phyloP scores from a whole-genome alignment of 2,113 vertebrate species.

The Nesoenas mayeri region DNA sequence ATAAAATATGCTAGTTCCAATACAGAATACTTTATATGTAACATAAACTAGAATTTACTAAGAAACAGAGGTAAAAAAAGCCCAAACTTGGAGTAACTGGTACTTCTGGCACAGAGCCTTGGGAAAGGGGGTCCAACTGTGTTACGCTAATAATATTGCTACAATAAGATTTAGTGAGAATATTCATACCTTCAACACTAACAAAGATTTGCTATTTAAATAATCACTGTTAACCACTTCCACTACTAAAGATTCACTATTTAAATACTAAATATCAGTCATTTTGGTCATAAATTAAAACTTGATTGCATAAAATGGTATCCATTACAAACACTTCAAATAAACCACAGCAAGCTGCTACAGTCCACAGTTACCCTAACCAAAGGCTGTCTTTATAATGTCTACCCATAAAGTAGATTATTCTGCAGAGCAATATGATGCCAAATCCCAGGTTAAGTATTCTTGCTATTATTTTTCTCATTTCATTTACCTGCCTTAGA shows the following conservation, averaged over 20 bases:
- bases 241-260: neutral
- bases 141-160: neutral
- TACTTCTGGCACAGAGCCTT: neutral
- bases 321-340: neutral
- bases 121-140: neutral
- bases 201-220: neutral
- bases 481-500: neutral
- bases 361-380: neutral
- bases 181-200: neutral
- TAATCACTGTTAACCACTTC: neutral
- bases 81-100: neutral
- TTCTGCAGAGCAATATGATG: neutral
- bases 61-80: neutral
- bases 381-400: neutral
- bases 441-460: neutral
- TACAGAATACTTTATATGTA: neutral
- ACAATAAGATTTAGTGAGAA: neutral
- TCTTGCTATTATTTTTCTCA: neutral
- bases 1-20: neutral
- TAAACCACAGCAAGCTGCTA: neutral
- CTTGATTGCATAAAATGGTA: neutral
- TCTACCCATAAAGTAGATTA: neutral
- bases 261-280: neutral
- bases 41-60: neutral
- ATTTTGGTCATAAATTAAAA: neutral